phyloP scores from a whole-genome alignment of 2,888 invertebrate genomes.

The Ramazzottius varieornatus region DNA sequence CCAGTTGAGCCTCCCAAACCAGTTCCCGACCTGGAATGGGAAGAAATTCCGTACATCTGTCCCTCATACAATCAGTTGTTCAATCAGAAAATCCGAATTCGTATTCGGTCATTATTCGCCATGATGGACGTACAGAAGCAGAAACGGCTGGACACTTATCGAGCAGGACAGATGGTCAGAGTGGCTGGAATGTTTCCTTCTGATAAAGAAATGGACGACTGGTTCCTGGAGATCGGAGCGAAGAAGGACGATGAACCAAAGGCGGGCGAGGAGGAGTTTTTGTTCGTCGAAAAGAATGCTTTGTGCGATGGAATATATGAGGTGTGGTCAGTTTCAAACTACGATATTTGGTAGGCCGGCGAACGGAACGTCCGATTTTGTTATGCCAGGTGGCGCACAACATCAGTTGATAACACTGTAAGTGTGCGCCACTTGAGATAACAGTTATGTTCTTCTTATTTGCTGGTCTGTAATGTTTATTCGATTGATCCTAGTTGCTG shows the following conservation, averaged over 20 bases:
- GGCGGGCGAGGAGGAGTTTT: background rate
- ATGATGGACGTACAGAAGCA: background rate
- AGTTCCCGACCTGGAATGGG: background rate
- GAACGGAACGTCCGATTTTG: too few relatives aligned
- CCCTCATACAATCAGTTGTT: background rate
- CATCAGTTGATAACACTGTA: too few relatives aligned
- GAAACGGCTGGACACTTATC: background rate
- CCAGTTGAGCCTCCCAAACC: background rate
- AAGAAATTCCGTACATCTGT: background rate
- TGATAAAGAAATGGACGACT: background rate
- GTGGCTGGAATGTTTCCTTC: background rate
- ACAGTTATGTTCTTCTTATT: too few relatives aligned
- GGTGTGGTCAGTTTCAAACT: too few relatives aligned
- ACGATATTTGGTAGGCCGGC: too few relatives aligned
- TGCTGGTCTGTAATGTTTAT: too few relatives aligned
- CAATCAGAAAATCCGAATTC: background rate
- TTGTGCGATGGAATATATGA: background rate
- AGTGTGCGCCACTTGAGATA: too few relatives aligned
- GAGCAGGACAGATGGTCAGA: background rate
- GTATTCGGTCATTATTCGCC: background rate
- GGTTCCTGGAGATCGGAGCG: background rate
- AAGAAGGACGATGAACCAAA: too few relatives aligned
- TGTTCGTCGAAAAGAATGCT: background rate
- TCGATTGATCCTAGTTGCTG: background rate
- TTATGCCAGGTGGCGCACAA: too few relatives aligned